A percentile compares a stretch with the other conserved stretches of the same genome.
Conservation (phyloP, 2,113 vertebrate species). For the Lipophrys pholis region DNA sequence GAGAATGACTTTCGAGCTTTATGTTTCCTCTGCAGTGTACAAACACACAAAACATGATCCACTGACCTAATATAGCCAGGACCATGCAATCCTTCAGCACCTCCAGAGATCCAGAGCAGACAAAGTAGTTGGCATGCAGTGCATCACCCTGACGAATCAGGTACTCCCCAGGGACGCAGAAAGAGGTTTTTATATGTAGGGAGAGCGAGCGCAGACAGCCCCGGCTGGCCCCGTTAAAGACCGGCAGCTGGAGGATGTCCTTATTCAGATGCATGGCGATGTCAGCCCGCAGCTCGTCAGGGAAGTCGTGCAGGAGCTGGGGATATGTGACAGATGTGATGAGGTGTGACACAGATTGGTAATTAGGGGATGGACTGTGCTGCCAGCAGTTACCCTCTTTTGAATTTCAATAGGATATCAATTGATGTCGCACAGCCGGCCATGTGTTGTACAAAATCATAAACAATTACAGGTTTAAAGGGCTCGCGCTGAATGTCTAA, state of each 20-base stretch:
- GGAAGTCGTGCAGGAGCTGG: conserved; percentile 96
- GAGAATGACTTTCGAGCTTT: neutral
- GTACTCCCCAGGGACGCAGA: conserved; percentile 96
- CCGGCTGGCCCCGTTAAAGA: conserved; percentile 93
- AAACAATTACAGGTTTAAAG: conserved; percentile 19
- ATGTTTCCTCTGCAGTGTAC: neutral
- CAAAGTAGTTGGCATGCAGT: conserved; percentile 94
- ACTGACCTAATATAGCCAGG: conserved; percentile 94
- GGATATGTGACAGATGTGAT: conserved; percentile 53
- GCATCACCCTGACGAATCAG: conserved; percentile 94
- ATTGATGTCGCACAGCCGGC: neutral
- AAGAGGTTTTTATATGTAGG: conserved; percentile 95
- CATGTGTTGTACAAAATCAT: conserved; percentile 17
- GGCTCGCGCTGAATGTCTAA: conserved; percentile 9
- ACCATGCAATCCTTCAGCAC: conserved; percentile 94
- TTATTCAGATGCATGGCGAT: conserved; percentile 98
- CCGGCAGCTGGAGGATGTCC: conserved; percentile 94
- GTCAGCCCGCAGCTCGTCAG: conserved; percentile 94
- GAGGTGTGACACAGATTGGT: conserved; percentile 54
- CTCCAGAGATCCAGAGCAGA: conserved; percentile 96
- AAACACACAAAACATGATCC: neutral
- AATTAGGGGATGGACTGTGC: conserved; percentile 42
- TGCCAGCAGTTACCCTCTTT: conserved; percentile 36
- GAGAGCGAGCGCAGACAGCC: conserved; percentile 96
- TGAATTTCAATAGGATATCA: conserved; percentile 49